Conservation (phyloP, 2,113 vertebrate genomes). For the Tetraodon nigroviridis region DNA sequence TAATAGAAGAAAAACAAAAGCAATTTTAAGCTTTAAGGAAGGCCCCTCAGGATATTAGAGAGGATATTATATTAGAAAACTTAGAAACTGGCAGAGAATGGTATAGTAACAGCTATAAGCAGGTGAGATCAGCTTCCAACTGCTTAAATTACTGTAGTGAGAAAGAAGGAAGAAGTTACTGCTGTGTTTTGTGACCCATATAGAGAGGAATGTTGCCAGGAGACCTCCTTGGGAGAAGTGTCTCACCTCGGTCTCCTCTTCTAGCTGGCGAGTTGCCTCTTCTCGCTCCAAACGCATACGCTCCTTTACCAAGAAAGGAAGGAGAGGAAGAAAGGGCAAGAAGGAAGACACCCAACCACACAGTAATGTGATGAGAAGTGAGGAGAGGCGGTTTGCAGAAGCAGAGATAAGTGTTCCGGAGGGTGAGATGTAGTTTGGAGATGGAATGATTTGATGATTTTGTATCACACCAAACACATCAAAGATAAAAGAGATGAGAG, state of each 20-base stretch:
- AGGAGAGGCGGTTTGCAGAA: constrained; percentile 8
- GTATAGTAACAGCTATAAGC: too few species aligned
- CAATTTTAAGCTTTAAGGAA: too few species aligned
- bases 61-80: not conserved
- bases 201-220: constrained; percentile 17
- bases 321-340: constrained; percentile 30
- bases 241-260: constrained; percentile 88
- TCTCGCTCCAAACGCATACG: constrained; percentile 84
- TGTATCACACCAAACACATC: constrained; percentile 55
- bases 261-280: constrained; percentile 81
- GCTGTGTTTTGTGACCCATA: constrained; percentile 6
- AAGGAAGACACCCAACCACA: constrained; percentile 49
- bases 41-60: too few species aligned
- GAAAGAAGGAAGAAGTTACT: not conserved
- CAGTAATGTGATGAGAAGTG: constrained; percentile 40
- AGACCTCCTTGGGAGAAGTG: constrained; percentile 40
- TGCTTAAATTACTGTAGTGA: too few species aligned
- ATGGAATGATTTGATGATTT: constrained; percentile 50
- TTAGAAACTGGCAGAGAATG: too few species aligned
- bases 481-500: constrained; percentile 33
- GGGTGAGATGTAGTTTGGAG: constrained; percentile 25
- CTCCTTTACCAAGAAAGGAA: constrained; percentile 79
- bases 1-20: too few species aligned
- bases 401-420: constrained; percentile 16
- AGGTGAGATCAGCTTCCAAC: too few species aligned